A percentile compares a stretch with the other conserved stretches of the same genome.
These are phyloP conservation scores for Drosophila ficusphila DNA, from an alignment of 1,140 invertebrate genomes.

Conservation along the genomic window DNA sequence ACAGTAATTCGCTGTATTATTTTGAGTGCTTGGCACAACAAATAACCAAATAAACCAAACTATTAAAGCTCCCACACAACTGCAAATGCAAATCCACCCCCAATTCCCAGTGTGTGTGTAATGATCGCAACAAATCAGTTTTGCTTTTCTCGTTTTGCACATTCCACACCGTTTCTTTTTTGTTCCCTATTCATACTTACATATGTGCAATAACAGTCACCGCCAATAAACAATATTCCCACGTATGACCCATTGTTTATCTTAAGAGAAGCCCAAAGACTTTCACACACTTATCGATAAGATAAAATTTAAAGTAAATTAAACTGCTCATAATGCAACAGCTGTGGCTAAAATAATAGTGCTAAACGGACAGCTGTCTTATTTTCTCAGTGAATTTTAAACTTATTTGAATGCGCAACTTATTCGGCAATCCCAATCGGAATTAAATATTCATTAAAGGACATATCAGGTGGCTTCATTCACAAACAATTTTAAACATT, in stretches of 20 bases:
- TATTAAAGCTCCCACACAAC: constrained; percentile 39
- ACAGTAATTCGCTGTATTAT: constrained; percentile 17
- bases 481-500: not conserved
- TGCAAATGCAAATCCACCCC: constrained; percentile 35
- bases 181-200: not conserved
- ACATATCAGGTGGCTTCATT: not conserved
- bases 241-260: constrained; percentile 38
- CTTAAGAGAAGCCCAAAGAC: constrained; percentile 31
- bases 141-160: constrained; percentile 48
- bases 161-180: constrained; percentile 39
- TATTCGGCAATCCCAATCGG: not conserved
- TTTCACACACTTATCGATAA: constrained; percentile 47
- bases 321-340: constrained; percentile 6
- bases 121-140: constrained; percentile 53
- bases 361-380: not conserved
- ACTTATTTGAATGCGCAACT: not conserved
- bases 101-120: constrained; percentile 32
- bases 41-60: constrained; percentile 45
- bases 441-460: not conserved
- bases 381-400: not conserved
- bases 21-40: constrained; percentile 31
- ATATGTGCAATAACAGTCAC: constrained; percentile 12
- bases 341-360: not conserved
- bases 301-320: constrained; percentile 34
- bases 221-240: not conserved